These are phyloP conservation scores for Drosophila chauvacae DNA, from an alignment of 1,140 invertebrate genomes.

Conservation along the genomic window DNA sequence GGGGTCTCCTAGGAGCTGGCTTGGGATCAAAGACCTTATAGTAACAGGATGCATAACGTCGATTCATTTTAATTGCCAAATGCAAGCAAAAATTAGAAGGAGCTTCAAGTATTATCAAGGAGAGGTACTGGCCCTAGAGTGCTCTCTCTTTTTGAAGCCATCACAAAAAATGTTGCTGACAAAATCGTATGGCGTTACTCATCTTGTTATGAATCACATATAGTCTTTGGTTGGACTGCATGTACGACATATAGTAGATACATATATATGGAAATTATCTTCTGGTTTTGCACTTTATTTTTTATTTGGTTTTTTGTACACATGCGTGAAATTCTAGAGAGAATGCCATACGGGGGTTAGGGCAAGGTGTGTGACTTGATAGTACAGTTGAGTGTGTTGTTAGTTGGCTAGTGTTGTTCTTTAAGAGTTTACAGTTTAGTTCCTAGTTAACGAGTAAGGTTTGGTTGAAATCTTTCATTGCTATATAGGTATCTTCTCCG, in stretches of 20 bases:
- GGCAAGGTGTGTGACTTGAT: slow-evolving; percentile 41
- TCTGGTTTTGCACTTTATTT: slow-evolving; percentile 67
- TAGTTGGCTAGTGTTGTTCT: slow-evolving; percentile 57
- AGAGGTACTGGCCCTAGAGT: too few species aligned
- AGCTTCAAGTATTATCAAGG: too few species aligned
- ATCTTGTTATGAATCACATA: not conserved
- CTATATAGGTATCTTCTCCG: slow-evolving; percentile 68
- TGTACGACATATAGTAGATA: slow-evolving; percentile 35
- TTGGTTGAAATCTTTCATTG: slow-evolving; percentile 80
- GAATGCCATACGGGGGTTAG: slow-evolving; percentile 39
- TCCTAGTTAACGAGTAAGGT: slow-evolving; percentile 83
- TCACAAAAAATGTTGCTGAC: not conserved
- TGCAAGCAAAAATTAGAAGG: too few species aligned
- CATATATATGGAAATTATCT: slow-evolving; percentile 33
- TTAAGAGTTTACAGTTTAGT: slow-evolving; percentile 77
- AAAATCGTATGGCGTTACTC: not conserved
- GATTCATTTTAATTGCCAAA: not conserved
- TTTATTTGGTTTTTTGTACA: slow-evolving; percentile 72
- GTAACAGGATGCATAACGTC: not conserved
- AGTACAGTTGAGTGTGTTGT: slow-evolving; percentile 58
- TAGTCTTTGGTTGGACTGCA: slow-evolving; percentile 19
- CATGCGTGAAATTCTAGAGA: slow-evolving; percentile 67
- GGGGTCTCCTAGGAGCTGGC: not conserved
- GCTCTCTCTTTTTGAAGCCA: not conserved
- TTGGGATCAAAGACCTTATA: not conserved